A percentile compares a stretch with the other conserved stretches of the same genome.
phyloP scores from a whole-genome alignment of 2,113 vertebrate genomes.

The Rhombomys opimus region DNA sequence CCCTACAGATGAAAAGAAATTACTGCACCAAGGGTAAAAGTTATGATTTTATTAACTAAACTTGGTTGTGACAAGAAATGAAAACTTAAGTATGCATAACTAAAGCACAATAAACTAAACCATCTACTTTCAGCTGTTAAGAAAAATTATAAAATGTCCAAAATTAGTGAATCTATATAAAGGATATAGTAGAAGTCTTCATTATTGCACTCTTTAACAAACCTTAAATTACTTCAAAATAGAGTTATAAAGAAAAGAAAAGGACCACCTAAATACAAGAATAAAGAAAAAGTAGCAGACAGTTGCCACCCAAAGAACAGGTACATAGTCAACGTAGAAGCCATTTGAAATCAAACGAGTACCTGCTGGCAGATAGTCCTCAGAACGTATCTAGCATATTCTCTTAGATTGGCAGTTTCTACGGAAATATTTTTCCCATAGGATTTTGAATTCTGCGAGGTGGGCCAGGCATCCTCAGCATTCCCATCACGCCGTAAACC shows the following conservation, averaged over 20 bases:
- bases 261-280: not conserved
- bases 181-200: not conserved
- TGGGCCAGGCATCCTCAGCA: conserved; percentile 82
- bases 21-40: not conserved
- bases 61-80: conserved; percentile 5
- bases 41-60: not conserved
- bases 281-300: not conserved
- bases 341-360: not conserved
- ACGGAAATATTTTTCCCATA: conserved; percentile 84
- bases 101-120: not conserved
- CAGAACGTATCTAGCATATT: conserved; percentile 87
- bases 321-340: not conserved
- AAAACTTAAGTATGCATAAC: not conserved
- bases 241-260: not conserved
- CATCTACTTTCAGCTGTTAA: not conserved
- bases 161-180: not conserved
- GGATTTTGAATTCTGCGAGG: conserved; percentile 77
- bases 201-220: conserved; percentile 3
- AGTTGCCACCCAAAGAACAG: not conserved
- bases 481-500: conserved; percentile 80
- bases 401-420: conserved; percentile 87
- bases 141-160: not conserved
- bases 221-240: conserved; percentile 34
- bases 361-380: conserved; percentile 90
- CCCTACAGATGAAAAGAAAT: not conserved